phyloP scores from a whole-genome alignment of 2,113 vertebrate genomes.

The Phoxinus phoxinus region DNA sequence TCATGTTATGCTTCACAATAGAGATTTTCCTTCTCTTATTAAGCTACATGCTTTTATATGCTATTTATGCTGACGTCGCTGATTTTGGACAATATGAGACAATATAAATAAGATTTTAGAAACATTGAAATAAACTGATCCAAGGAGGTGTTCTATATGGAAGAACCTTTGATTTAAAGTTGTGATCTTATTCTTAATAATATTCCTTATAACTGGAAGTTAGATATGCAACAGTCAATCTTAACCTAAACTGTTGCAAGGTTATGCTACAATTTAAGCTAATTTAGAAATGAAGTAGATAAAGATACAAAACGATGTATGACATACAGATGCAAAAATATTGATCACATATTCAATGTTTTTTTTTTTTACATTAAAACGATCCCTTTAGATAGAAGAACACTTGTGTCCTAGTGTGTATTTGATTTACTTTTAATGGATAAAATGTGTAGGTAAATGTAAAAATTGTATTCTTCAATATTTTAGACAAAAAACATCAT shows the following conservation, averaged over 20 bases:
- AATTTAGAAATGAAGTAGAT: not conserved
- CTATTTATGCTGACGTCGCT: not conserved
- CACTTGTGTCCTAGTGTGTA: not conserved
- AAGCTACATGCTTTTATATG: not conserved
- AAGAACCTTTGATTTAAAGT: not conserved
- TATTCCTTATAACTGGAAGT: not conserved
- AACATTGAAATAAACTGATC: not conserved
- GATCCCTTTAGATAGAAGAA: not conserved
- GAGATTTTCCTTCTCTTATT: not conserved
- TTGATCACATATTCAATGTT: not conserved
- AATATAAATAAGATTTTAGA: not conserved
- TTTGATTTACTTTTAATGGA: not conserved
- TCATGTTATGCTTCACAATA: not conserved
- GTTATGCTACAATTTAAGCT: not conserved
- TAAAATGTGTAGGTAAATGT: not conserved
- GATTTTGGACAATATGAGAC: not conserved
- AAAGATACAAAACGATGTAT: not conserved
- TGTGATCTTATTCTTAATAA: not conserved
- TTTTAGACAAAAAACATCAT: not conserved
- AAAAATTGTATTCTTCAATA: not conserved
- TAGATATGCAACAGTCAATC: not conserved
- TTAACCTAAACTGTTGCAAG: not conserved
- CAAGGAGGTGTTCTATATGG: not conserved
- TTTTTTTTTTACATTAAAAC: not conserved
- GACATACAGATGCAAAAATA: not conserved